phyloP scores from a whole-genome alignment of 2,888 invertebrate genomes.

The Pammene fasciana region DNA sequence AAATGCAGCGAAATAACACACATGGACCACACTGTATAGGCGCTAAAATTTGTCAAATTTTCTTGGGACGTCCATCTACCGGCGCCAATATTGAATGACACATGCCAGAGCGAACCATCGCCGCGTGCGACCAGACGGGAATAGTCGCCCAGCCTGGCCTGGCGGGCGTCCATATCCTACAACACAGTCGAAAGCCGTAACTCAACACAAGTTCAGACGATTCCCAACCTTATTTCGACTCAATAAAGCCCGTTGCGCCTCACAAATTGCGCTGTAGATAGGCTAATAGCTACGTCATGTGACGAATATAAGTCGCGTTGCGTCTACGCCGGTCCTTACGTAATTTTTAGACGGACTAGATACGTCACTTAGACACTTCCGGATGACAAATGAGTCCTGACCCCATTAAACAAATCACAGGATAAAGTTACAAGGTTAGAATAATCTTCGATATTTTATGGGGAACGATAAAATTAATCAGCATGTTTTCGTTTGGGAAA shows the following conservation, averaged over 20 bases:
- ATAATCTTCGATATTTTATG: conserved; percentile 51
- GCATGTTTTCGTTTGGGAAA: conserved; percentile 18
- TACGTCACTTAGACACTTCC: conserved; percentile 77
- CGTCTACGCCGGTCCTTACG: conserved; percentile 78
- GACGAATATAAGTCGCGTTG: conserved; percentile 76
- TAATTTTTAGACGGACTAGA: conserved; percentile 77
- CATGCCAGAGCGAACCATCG: conserved; percentile 68
- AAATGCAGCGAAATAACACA: too few species aligned
- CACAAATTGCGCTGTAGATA: conserved; percentile 53
- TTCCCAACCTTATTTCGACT: conserved; percentile 63
- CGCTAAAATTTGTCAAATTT: not conserved
- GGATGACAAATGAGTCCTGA: conserved; percentile 69
- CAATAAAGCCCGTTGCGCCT: conserved; percentile 61
- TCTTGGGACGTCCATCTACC: conserved; percentile 51
- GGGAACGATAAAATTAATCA: not conserved
- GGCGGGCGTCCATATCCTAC: conserved; percentile 74
- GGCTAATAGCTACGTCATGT: conserved; percentile 52
- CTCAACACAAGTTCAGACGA: conserved; percentile 57
- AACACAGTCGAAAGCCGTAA: conserved; percentile 60
- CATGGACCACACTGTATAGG: not conserved
- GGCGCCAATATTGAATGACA: conserved; percentile 71
- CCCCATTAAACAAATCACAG: conserved; percentile 61
- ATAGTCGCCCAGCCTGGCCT: conserved; percentile 81
- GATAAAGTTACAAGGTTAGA: conserved; percentile 55
- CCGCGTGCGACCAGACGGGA: conserved; percentile 78